Evolutionary conservation across 1,140 invertebrate species (phyloP).

Genomic region (Sycophaga agraensis): DNA sequence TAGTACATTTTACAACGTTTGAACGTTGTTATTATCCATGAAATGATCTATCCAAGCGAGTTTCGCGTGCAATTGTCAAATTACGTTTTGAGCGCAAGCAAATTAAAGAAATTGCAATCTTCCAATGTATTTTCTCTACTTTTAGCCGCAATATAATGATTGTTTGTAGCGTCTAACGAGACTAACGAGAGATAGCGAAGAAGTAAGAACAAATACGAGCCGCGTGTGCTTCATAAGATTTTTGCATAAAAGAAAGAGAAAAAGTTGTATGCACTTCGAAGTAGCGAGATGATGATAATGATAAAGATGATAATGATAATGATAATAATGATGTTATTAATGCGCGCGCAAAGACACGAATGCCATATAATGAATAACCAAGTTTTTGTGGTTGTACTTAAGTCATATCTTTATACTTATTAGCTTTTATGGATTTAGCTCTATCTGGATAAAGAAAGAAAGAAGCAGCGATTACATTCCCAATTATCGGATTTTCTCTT

Average conservation of each 20-base stretch:
- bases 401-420: slow-evolving; percentile 54
- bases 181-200: no score
- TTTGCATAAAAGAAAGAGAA: not conserved
- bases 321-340: slow-evolving; percentile 18
- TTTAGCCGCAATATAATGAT: no score
- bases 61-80: no score
- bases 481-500: slow-evolving; percentile 16
- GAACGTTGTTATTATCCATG: no score
- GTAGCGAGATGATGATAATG: not conserved
- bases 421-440: slow-evolving; percentile 44
- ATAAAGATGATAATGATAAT: slow-evolving; percentile 12
- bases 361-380: slow-evolving; percentile 60
- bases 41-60: no score
- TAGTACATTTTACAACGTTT: no score
- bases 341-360: slow-evolving; percentile 49
- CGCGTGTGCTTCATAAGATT: no score
- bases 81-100: no score
- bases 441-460: slow-evolving; percentile 32
- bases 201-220: no score
- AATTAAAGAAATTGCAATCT: no score
- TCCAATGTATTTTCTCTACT: not conserved
- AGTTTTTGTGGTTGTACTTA: slow-evolving; percentile 58
- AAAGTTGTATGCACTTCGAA: not conserved
- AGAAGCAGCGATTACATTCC: not conserved
- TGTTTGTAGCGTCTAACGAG: no score